Conservation (phyloP, 1,140 invertebrate species). For the Brachionus koreanus region DNA sequence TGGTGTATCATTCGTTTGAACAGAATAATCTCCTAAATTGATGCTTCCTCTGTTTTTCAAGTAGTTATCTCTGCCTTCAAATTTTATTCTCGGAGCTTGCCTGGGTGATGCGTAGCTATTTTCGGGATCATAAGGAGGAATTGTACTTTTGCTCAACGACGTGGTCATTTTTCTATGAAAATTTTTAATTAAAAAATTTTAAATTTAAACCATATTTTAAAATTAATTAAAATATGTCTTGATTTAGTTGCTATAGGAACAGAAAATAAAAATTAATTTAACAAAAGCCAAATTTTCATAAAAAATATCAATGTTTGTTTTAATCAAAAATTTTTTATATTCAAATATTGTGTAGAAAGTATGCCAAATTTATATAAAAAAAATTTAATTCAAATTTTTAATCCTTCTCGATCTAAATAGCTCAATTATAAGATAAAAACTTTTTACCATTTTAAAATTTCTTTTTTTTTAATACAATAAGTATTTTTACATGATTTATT, state of each 20-base stretch:
- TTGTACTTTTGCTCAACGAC: slow-evolving; percentile 33
- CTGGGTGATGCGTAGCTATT: slow-evolving; percentile 21
- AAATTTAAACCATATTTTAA: not conserved
- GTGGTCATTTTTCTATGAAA: slow-evolving; percentile 18
- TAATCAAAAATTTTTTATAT: not conserved
- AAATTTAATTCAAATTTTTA: not conserved
- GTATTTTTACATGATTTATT: too few relatives aligned
- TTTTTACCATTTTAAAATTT: too few relatives aligned
- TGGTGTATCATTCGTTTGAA: not conserved
- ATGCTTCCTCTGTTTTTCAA: slow-evolving; percentile 17
- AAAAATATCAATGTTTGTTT: not conserved
- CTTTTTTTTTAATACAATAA: too few relatives aligned
- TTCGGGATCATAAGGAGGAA: slow-evolving; percentile 23
- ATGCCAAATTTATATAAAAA: too few relatives aligned
- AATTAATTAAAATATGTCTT: slow-evolving; percentile 7
- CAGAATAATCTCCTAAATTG: not conserved
- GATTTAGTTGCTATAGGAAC: not conserved
- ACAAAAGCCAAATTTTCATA: not conserved
- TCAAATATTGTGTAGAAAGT: too few relatives aligned
- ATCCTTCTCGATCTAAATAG: too few relatives aligned
- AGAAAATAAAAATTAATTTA: not conserved
- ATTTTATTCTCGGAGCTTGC: slow-evolving; percentile 17
- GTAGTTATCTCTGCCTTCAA: slow-evolving; percentile 36
- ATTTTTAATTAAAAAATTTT: not conserved
- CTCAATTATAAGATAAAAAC: too few relatives aligned